These are phyloP conservation scores for Aldabrachelys gigantea DNA, from an alignment of 2,113 vertebrate genomes.

Conservation along the genomic window DNA sequence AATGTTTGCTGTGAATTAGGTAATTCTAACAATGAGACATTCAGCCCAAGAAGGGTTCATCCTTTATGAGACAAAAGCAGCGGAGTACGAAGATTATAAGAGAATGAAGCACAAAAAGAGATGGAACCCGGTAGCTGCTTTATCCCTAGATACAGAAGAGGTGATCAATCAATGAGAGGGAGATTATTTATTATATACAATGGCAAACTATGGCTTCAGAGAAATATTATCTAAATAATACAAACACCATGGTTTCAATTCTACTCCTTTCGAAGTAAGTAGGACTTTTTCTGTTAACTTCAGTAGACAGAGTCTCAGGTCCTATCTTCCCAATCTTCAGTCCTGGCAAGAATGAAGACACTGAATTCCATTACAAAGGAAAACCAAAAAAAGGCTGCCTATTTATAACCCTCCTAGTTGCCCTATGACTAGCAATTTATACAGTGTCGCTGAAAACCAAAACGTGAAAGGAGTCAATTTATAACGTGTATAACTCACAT, in stretches of 20 bases:
- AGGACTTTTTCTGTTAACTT: accelerated
- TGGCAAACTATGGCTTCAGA: accelerated
- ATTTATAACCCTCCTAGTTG: background rate
- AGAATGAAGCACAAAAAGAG: background rate
- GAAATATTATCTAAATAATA: accelerated
- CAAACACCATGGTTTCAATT: too few relatives aligned
- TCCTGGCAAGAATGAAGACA: background rate
- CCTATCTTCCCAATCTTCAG: background rate
- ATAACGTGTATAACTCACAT: background rate
- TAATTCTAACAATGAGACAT: background rate
- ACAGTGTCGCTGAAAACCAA: background rate
- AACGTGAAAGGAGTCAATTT: background rate
- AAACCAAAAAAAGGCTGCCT: background rate
- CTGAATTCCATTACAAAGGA: background rate
- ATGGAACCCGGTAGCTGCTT: background rate
- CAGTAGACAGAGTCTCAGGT: background rate
- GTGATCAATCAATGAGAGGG: accelerated
- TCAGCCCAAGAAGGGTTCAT: background rate
- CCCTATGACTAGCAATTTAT: background rate
- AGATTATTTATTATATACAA: background rate
- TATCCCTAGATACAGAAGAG: accelerated
- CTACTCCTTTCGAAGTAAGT: background rate
- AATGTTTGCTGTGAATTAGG: background rate
- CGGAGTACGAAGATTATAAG: background rate
- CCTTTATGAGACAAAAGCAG: accelerated